These are phyloP conservation scores for Aptenodytes forsteri DNA, from an alignment of 2,113 vertebrate genomes.

Conservation along the genomic window DNA sequence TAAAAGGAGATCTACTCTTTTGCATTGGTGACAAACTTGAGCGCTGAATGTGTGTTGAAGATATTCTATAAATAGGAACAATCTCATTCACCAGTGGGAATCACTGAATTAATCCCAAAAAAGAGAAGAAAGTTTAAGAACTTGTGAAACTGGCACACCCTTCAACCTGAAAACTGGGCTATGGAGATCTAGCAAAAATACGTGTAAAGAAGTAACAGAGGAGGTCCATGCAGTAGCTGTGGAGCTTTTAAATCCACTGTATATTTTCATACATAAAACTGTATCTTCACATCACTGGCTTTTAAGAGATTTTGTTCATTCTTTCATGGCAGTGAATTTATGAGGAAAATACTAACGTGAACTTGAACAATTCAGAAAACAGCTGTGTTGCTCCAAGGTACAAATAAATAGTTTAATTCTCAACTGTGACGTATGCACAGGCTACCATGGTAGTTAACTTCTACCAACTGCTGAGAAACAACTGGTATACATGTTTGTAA, in stretches of 20 bases:
- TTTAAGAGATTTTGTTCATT: neutral
- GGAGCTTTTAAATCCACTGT: neutral
- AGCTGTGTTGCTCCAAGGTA: neutral
- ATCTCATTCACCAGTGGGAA: neutral
- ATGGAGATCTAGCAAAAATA: neutral
- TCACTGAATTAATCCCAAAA: neutral
- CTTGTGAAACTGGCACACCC: neutral
- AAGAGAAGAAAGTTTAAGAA: neutral
- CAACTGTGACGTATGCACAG: neutral
- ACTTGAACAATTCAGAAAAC: neutral
- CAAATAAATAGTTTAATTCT: neutral
- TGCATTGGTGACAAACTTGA: neutral
- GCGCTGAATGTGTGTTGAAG: neutral
- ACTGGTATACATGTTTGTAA: neutral
- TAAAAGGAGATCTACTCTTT: neutral
- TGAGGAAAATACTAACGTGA: neutral
- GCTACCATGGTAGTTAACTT: neutral
- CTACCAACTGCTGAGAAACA: neutral
- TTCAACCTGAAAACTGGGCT: neutral
- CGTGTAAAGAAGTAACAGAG: neutral
- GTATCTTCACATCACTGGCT: neutral
- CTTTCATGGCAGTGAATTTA: neutral
- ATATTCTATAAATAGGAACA: slow-evolving; percentile 1
- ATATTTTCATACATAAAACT: neutral
- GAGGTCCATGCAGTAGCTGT: neutral